phyloP scores from a whole-genome alignment of 2,797 vertebrate genomes.

The Passerculus sandwichensis region DNA sequence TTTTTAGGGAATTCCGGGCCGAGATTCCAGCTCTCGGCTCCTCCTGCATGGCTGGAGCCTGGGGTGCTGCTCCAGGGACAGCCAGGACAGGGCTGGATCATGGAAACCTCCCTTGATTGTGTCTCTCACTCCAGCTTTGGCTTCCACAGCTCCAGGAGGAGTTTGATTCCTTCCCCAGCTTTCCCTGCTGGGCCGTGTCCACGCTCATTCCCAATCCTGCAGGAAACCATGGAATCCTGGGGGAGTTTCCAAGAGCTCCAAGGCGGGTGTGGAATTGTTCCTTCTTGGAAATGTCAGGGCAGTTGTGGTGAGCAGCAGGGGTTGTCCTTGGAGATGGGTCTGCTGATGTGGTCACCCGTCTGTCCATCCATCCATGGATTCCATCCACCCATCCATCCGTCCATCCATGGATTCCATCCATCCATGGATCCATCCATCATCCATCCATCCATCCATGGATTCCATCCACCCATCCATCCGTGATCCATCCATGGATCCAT shows the following conservation, averaged over 20 bases:
- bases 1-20: not conserved
- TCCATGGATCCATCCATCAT: not conserved
- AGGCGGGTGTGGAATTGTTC: accelerated
- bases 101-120: not conserved
- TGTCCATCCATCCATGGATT: not conserved
- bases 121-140: not conserved
- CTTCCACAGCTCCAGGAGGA: not conserved
- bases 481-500: too few species aligned
- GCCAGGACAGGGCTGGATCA: not conserved
- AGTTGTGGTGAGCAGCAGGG: not conserved
- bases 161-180: not conserved
- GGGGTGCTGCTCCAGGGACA: not conserved
- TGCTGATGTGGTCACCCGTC: not conserved
- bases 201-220: not conserved
- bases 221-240: not conserved
- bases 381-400: too few species aligned
- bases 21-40: not conserved
- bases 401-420: not conserved
- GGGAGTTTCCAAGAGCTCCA: accelerated
- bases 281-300: not conserved
- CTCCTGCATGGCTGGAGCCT: accelerated
- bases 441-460: too few species aligned
- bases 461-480: too few species aligned
- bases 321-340: not conserved
- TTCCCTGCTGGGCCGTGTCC: accelerated